Percentiles rank a stretch among this genome's conserved stretches.
These are phyloP conservation scores for Apogon hyalosoma DNA, from an alignment of 2,797 vertebrate species.

Conservation along the genomic window DNA sequence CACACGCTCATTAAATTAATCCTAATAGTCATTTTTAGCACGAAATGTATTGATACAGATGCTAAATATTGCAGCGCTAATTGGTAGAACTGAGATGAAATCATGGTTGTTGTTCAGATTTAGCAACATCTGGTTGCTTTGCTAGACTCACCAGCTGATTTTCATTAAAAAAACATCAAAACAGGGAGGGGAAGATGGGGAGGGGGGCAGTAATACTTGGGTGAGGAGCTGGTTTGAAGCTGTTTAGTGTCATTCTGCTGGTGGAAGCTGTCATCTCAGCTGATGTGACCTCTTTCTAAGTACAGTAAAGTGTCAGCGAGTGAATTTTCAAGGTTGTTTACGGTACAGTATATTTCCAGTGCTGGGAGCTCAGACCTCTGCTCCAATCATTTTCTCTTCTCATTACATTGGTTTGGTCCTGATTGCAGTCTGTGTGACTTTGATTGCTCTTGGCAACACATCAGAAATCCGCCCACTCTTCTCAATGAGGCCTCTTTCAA, in stretches of 20 bases:
- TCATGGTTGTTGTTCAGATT: slow-evolving; percentile 10
- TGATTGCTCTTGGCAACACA: slow-evolving; percentile 33
- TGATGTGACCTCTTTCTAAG: background rate
- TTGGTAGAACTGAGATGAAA: slow-evolving; percentile 8
- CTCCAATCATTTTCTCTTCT: slow-evolving; percentile 2
- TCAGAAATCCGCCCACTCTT: slow-evolving; percentile 37
- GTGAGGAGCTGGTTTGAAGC: too few species aligned
- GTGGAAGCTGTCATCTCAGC: too few species aligned
- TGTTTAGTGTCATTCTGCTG: too few species aligned
- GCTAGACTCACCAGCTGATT: background rate
- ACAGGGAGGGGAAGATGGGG: background rate
- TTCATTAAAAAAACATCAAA: too few species aligned
- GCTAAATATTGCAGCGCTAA: slow-evolving; percentile 27
- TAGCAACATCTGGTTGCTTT: slow-evolving; percentile 9
- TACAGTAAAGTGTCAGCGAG: background rate
- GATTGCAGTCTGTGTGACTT: slow-evolving; percentile 17
- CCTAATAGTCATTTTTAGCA: slow-evolving; percentile 8
- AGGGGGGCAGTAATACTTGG: too few species aligned
- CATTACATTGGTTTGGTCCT: background rate
- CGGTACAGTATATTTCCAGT: background rate
- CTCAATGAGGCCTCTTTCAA: background rate
- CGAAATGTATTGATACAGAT: background rate
- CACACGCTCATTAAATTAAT: slow-evolving; percentile 38
- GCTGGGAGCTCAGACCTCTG: slow-evolving; percentile 18
- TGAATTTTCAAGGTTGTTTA: slow-evolving; percentile 16